Evolutionary conservation across 1,140 invertebrate genomes (phyloP).

Genomic region (Lasaia peninsularis): DNA sequence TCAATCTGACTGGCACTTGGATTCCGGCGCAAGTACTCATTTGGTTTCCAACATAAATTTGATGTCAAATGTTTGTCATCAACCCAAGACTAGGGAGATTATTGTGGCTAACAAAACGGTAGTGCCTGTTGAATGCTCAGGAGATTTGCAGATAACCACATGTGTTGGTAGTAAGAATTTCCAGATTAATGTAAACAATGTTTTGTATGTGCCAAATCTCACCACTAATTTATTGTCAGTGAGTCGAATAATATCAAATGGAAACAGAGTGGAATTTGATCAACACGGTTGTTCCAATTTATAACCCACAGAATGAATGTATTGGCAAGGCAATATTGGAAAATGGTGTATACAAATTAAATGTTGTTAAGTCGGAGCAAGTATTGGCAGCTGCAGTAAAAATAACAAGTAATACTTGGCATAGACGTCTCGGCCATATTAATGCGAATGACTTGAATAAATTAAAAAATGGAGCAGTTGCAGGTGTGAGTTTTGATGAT

Average conservation of each 20-base stretch:
- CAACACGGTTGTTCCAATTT: slow-evolving; percentile 27
- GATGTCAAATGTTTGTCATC: slow-evolving; percentile 23
- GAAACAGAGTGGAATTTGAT: slow-evolving; percentile 27
- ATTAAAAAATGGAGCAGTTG: slow-evolving; percentile 24
- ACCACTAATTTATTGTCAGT: slow-evolving; percentile 34
- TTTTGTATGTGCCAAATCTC: slow-evolving; percentile 29
- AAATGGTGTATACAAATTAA: slow-evolving; percentile 28
- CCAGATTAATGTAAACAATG: slow-evolving; percentile 21
- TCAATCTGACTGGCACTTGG: slow-evolving; percentile 33
- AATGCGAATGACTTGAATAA: slow-evolving; percentile 26
- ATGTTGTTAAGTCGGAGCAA: slow-evolving; percentile 11
- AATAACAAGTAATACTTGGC: slow-evolving; percentile 23
- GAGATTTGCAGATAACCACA: slow-evolving; percentile 29
- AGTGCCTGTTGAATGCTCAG: slow-evolving; percentile 27
- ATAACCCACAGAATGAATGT: slow-evolving; percentile 26
- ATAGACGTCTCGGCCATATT: slow-evolving; percentile 29
- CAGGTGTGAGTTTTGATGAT: slow-evolving; percentile 22
- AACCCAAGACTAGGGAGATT: slow-evolving; percentile 30
- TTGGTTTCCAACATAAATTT: slow-evolving; percentile 24
- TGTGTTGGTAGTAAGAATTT: slow-evolving; percentile 12
- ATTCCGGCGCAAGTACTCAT: slow-evolving; percentile 34
- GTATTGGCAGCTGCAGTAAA: slow-evolving; percentile 22
- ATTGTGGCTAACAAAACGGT: slow-evolving; percentile 29
- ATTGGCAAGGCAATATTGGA: slow-evolving; percentile 22
- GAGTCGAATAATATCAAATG: slow-evolving; percentile 28